These are phyloP conservation scores for Pseudorectes ferrugineus DNA, from an alignment of 2,113 vertebrate genomes.

Conservation along the genomic window DNA sequence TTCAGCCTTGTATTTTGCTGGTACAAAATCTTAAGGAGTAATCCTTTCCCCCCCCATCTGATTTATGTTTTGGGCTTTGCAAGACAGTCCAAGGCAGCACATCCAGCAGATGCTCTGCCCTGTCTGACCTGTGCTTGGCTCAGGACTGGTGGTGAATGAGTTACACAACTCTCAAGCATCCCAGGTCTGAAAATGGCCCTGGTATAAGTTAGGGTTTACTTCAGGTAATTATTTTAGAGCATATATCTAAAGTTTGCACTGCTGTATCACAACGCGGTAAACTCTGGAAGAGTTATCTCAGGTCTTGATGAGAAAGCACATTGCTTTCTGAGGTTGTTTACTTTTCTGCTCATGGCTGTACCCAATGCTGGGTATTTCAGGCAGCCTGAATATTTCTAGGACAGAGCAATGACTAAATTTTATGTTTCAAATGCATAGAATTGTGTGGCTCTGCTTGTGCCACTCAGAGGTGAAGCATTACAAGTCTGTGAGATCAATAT, in stretches of 20 bases:
- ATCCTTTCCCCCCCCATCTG: not conserved
- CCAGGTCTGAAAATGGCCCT: not conserved
- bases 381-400: not conserved
- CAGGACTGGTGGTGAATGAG: not conserved
- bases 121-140: not conserved
- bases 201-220: not conserved
- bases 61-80: not conserved
- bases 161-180: not conserved
- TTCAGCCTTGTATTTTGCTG: not conserved
- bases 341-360: not conserved
- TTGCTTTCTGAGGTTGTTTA: not conserved
- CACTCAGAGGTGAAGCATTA: not conserved
- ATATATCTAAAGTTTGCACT: not conserved
- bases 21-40: not conserved
- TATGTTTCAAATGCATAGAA: not conserved
- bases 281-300: not conserved
- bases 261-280: not conserved
- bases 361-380: not conserved
- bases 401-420: not conserved
- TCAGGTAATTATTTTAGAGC: not conserved
- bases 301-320: not conserved
- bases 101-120: not conserved
- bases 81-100: not conserved
- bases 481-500: not conserved
- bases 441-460: not conserved